phyloP scores from a whole-genome alignment of 1,140 invertebrate species.

The Subanguina moxae region DNA sequence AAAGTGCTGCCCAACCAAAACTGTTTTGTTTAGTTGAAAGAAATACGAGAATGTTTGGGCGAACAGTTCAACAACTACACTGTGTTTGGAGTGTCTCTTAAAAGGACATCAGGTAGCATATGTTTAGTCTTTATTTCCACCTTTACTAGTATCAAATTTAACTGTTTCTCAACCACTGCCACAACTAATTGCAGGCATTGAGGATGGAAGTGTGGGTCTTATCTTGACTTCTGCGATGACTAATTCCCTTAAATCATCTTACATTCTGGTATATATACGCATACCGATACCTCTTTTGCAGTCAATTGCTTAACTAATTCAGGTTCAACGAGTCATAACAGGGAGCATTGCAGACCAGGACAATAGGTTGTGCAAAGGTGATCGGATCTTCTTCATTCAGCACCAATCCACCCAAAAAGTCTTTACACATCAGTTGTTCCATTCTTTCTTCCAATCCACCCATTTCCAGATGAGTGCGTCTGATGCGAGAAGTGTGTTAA shows the following conservation, averaged over 20 bases:
- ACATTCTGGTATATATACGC: not conserved
- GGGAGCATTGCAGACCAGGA: constrained; percentile 25
- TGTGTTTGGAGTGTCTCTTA: constrained; percentile 17
- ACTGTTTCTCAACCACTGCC: too few relatives aligned
- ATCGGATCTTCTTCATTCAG: constrained; percentile 28
- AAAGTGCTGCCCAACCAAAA: too few relatives aligned
- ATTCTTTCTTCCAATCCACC: not conserved
- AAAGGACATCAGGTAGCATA: not conserved
- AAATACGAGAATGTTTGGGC: constrained; percentile 10
- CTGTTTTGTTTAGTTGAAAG: constrained; percentile 15
- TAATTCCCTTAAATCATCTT: not conserved
- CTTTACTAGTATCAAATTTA: too few relatives aligned
- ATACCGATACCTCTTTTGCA: too few relatives aligned
- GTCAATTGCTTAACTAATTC: too few relatives aligned
- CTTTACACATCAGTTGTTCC: not conserved
- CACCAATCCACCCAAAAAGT: constrained; percentile 15
- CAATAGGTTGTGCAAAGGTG: constrained; percentile 16
- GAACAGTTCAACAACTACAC: constrained; percentile 16
- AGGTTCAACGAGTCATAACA: constrained; percentile 28
- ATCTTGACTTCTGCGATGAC: constrained; percentile 14
- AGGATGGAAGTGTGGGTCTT: constrained; percentile 28
- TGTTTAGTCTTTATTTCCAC: too few relatives aligned
- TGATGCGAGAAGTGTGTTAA: constrained; percentile 22
- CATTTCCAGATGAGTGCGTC: constrained; percentile 7
- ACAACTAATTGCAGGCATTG: too few relatives aligned